Evolutionary conservation across 2,797 vertebrate genomes (phyloP), one percentile per base, ranked within the genome.

Genomic region (Arnoldichthys spilopterus): DNA sequence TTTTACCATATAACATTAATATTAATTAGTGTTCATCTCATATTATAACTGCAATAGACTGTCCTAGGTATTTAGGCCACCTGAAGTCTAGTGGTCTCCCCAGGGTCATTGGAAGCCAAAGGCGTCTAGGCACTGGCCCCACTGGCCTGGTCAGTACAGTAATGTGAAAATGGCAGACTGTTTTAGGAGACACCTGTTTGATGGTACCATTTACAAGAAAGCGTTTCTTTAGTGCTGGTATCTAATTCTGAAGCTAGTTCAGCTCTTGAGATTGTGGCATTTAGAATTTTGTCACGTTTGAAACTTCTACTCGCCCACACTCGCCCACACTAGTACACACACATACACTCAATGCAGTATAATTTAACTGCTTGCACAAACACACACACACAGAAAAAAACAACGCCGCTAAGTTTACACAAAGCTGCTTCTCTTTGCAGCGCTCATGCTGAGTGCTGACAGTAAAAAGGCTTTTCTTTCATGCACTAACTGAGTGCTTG

Each of bases 271-370:
- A 79, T 72, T 77, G 62, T 81, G 74, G 68, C 79, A 74, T 81
- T 77, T 67, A 71, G 51, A 58, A 81, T 76, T 77, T 83, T 77
- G 82, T 83, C 79, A 81, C 79, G 66, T 81, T 79, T 61, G 49
- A 81, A 83, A 66, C 72, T 79, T 74, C 59, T 70, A 72, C 53
- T 81, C 74, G 56, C 73, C 74, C 78, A 74, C 59, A 82, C 78
- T 54, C 69, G 22, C 73, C 74, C 67, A 63, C 72, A 72, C 47
- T 34, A 43, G 49, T 53, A 76, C 66, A 76, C 73, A 76, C 71
- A 72, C 62, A 72, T 20, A 77, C 77, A 64, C 62, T 62, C 40
- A 63, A 16, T 59, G 62, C 28, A 20, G 62, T 58, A 74, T 79
- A 58, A 73, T 79, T 79, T 79, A 79, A 51, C 71, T 59, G 71